These are phyloP conservation scores for Apamea sordens DNA, from an alignment of 2,888 invertebrate genomes.

Conservation along the genomic window DNA sequence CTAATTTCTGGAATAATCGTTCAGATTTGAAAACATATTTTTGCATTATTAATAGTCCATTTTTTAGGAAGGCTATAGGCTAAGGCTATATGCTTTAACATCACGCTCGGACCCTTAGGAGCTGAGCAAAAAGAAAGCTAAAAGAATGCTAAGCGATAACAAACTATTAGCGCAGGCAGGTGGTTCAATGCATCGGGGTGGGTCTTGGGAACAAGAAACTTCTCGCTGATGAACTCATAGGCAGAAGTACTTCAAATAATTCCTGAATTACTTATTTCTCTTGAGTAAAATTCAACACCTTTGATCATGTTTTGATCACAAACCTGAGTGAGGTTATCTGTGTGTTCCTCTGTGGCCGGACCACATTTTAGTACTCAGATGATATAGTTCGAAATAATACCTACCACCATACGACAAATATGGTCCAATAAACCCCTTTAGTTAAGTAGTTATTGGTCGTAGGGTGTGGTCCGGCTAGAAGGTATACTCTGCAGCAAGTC, in stretches of 20 bases:
- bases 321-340: not conserved
- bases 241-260: not conserved
- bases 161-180: too few species aligned
- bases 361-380: too few species aligned
- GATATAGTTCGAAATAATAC: too few species aligned
- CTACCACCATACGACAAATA: too few species aligned
- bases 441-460: too few species aligned
- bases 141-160: not conserved
- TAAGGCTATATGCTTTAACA: too few species aligned
- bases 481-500: too few species aligned
- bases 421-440: too few species aligned
- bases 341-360: too few species aligned
- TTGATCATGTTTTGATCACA: not conserved
- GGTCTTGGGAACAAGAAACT: not conserved
- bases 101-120: not conserved
- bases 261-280: not conserved
- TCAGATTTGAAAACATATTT: not conserved
- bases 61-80: too few species aligned
- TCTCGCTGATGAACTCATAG: not conserved
- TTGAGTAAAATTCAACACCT: not conserved
- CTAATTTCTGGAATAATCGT: not conserved
- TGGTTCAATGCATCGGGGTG: not conserved
- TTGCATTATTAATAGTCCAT: not conserved
- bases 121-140: not conserved
- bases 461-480: too few species aligned